Conservation (phyloP, 1,140 invertebrate species). For the Drosophila kurseongensis region DNA sequence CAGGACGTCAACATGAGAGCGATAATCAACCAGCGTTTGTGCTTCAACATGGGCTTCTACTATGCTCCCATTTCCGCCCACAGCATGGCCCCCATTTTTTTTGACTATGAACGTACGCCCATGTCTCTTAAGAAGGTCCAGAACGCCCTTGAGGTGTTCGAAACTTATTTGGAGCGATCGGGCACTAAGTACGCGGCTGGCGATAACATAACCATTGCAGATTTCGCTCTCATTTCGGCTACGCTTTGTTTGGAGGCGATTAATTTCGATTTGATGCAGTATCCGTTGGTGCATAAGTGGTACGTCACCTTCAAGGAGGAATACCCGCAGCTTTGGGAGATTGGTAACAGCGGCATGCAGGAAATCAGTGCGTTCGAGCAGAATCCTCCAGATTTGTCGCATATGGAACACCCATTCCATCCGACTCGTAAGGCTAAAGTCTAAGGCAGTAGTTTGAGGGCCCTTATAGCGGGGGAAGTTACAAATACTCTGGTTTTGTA, state of each 20-base stretch:
- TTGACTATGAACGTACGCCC: constrained; percentile 88
- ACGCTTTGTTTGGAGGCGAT: constrained; percentile 90
- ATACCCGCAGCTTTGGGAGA: constrained; percentile 89
- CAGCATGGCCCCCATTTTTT: constrained; percentile 88
- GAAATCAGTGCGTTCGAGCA: constrained; percentile 88
- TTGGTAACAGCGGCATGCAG: constrained; percentile 88
- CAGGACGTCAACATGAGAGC: constrained; percentile 88
- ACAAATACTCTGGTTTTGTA: constrained; percentile 9
- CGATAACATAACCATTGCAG: constrained; percentile 90
- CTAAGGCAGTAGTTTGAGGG: constrained; percentile 20
- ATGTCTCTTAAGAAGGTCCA: constrained; percentile 88
- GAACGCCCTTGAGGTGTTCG: constrained; percentile 88
- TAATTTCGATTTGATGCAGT: constrained; percentile 87
- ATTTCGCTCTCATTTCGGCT: constrained; percentile 89
- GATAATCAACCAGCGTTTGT: constrained; percentile 90
- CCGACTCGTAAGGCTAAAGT: constrained; percentile 86
- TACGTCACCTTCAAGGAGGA: constrained; percentile 89
- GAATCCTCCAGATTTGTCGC: constrained; percentile 89
- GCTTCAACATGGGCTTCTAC: constrained; percentile 91
- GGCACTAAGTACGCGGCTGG: constrained; percentile 88
- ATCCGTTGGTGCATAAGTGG: constrained; percentile 87
- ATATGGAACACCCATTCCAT: constrained; percentile 90
- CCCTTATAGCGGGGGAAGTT: not conserved
- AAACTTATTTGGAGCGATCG: constrained; percentile 87
- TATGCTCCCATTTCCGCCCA: constrained; percentile 88